Conservation (phyloP, 2,888 invertebrate genomes). For the Rhamphomyia laevipes region DNA sequence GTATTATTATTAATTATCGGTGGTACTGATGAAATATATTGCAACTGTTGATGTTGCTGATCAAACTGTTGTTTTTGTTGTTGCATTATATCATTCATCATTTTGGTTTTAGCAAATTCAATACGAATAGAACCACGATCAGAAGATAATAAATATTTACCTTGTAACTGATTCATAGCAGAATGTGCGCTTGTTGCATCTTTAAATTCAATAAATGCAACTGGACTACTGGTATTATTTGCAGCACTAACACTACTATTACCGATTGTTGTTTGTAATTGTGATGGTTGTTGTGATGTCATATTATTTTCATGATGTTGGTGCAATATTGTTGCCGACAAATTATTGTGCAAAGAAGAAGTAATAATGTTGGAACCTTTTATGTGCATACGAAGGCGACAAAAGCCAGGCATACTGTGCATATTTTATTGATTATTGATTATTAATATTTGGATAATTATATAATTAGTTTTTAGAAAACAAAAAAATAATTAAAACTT, state of each 20-base stretch:
- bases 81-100: slow-evolving; percentile 55
- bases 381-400: slow-evolving; percentile 90
- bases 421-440: slow-evolving; percentile 13
- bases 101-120: slow-evolving; percentile 98
- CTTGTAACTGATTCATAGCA: slow-evolving; percentile 89
- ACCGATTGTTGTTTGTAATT: slow-evolving; percentile 8
- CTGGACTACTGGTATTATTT: slow-evolving; percentile 56
- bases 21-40: slow-evolving; percentile 10
- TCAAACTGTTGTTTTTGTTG: slow-evolving; percentile 2
- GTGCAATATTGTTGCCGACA: slow-evolving; percentile 9
- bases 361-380: slow-evolving; percentile 49
- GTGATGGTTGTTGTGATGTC: slow-evolving; percentile 15
- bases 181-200: slow-evolving; percentile 83
- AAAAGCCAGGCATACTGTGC: slow-evolving; percentile 94
- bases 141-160: slow-evolving; percentile 89
- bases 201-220: slow-evolving; percentile 97
- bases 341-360: slow-evolving; percentile 24
- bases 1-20: slow-evolving; percentile 10
- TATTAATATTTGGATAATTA: no score
- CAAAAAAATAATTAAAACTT: no score
- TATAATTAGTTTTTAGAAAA: no score
- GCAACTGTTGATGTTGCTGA: slow-evolving; percentile 1
- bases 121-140: slow-evolving; percentile 96
- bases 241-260: slow-evolving; percentile 11
- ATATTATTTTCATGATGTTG: no score